Evolutionary conservation across 2,888 invertebrate genomes (phyloP).

Genomic region (Hecatera dysodea): DNA sequence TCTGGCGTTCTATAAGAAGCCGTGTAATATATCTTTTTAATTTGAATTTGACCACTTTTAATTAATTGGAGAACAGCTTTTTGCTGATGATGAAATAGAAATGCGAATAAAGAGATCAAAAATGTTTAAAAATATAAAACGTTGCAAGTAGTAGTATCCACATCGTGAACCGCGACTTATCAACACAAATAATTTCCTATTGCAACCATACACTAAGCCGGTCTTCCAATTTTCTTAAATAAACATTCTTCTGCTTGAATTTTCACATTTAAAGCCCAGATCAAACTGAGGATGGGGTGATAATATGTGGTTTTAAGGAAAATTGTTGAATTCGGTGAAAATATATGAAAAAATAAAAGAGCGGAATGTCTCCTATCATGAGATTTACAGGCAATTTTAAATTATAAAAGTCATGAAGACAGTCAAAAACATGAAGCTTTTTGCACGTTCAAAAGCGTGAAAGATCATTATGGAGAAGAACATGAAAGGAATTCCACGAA

Average conservation of each 20-base stretch:
- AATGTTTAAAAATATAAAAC: neutral
- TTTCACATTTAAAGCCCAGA: slow-evolving; percentile 53
- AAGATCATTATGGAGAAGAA: no score
- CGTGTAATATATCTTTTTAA: no score
- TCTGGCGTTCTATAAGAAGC: no score
- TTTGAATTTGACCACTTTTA: no score
- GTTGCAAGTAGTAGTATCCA: slow-evolving; percentile 65
- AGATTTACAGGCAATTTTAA: no score
- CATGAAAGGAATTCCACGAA: no score
- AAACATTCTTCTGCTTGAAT: slow-evolving; percentile 76
- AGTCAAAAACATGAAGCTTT: no score
- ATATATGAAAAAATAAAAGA: no score
- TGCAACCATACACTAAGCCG: slow-evolving; percentile 83
- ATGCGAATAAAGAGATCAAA: neutral
- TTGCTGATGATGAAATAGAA: neutral
- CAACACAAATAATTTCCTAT: slow-evolving; percentile 87
- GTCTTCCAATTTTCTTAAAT: slow-evolving; percentile 86
- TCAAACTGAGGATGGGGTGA: slow-evolving; percentile 20
- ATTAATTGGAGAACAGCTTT: neutral
- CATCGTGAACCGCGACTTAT: slow-evolving; percentile 74
- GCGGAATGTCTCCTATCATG: no score
- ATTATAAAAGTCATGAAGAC: no score
- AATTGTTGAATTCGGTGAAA: neutral
- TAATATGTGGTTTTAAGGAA: slow-evolving; percentile 43
- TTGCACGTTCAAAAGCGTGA: no score